Percentiles rank a stretch among this genome's conserved stretches.
phyloP scores from a whole-genome alignment of 2,113 vertebrate species.

The Macroglossus sobrinus region DNA sequence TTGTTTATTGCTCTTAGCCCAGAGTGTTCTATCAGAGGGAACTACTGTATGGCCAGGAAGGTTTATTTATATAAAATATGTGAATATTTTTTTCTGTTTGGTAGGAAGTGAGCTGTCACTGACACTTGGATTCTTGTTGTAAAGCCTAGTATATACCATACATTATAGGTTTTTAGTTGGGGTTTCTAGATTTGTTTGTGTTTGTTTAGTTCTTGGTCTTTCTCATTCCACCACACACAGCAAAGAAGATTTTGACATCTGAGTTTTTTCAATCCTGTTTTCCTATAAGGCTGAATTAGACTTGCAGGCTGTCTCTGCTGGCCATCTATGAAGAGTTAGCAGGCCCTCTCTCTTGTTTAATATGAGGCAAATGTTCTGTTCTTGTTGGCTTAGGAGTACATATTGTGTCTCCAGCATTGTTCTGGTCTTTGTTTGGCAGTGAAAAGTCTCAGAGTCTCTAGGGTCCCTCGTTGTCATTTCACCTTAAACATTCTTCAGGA shows the following conservation, averaged over 20 bases:
- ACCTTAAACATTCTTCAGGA: background rate
- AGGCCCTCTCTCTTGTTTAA: background rate
- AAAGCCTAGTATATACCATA: background rate
- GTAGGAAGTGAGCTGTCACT: background rate
- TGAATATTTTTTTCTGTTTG: background rate
- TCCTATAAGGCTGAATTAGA: background rate
- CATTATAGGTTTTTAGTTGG: background rate
- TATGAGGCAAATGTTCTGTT: background rate
- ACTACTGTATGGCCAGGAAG: background rate
- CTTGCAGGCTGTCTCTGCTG: background rate
- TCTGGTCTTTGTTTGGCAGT: background rate
- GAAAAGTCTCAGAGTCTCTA: background rate
- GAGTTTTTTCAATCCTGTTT: background rate
- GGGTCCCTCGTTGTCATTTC: background rate
- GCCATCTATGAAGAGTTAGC: background rate
- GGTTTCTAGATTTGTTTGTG: background rate
- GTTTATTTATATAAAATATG: background rate
- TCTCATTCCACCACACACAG: background rate
- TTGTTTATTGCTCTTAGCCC: constrained; percentile 40
- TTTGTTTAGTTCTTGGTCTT: background rate
- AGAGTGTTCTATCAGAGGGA: constrained; percentile 11
- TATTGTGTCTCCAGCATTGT: background rate
- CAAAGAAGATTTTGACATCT: background rate
- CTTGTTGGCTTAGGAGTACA: background rate
- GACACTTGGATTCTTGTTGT: background rate